Evolutionary conservation across 1,140 invertebrate genomes (phyloP).

Genomic region (Panonychus citri): DNA sequence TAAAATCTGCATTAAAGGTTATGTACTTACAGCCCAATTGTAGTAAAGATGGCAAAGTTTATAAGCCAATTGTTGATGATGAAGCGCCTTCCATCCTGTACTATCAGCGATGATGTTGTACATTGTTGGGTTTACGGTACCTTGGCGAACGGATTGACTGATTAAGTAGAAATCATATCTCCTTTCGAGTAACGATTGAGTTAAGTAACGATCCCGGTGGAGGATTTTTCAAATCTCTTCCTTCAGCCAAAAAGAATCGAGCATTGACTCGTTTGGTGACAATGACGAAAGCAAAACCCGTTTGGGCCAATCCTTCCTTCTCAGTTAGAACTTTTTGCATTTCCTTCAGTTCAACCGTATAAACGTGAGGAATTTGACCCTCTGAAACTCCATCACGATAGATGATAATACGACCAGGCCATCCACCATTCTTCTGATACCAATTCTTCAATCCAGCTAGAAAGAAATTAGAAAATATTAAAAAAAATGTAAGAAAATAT

Average conservation of each 20-base stretch:
- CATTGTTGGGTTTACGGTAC: slow-evolving; percentile 49
- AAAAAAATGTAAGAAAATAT: not conserved
- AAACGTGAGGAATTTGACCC: slow-evolving; percentile 21
- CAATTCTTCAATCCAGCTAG: slow-evolving; percentile 21
- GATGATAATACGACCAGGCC: slow-evolving; percentile 24
- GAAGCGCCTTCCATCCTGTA: slow-evolving; percentile 33
- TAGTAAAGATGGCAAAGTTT: slow-evolving; percentile 62
- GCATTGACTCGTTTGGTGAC: slow-evolving; percentile 35
- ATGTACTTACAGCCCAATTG: slow-evolving; percentile 36
- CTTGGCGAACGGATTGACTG: slow-evolving; percentile 43
- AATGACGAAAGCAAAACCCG: slow-evolving; percentile 14
- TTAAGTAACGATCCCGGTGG: slow-evolving; percentile 63
- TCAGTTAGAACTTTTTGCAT: slow-evolving; percentile 13
- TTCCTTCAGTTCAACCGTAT: not conserved
- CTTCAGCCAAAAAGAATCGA: slow-evolving; percentile 21
- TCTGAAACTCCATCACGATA: slow-evolving; percentile 29
- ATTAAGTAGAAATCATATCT: slow-evolving; percentile 64
- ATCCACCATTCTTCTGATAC: slow-evolving; percentile 18
- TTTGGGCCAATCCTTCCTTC: slow-evolving; percentile 8
- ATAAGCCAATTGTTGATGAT: slow-evolving; percentile 46
- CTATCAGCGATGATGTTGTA: slow-evolving; percentile 51
- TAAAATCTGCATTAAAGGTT: too few relatives aligned
- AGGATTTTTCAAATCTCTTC: slow-evolving; percentile 35
- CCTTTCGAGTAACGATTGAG: slow-evolving; percentile 50
- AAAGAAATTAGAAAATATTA: too few relatives aligned